Percentiles rank a stretch among this genome's conserved stretches.
These are phyloP conservation scores for Spinus pinus DNA, from an alignment of 2,797 vertebrate genomes.

Conservation along the genomic window DNA sequence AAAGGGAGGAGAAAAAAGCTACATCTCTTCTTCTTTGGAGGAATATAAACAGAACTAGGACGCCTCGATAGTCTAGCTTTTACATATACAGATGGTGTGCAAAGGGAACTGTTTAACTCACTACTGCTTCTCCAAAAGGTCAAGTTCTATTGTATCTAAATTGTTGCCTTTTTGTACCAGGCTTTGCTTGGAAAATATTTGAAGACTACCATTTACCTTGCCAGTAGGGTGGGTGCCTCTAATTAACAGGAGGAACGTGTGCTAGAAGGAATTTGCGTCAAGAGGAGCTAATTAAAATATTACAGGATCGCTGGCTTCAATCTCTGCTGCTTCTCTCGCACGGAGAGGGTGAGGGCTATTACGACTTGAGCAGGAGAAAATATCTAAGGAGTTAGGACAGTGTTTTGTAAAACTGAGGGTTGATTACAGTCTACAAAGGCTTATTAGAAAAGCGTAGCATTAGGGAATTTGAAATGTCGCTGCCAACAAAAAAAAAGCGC, in stretches of 20 bases:
- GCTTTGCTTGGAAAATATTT: not conserved
- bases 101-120: slow-evolving; percentile 58
- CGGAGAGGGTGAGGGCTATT: not conserved
- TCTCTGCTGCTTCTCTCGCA: not conserved
- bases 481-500: not conserved
- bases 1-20: not conserved
- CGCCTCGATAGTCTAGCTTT: slow-evolving; percentile 54
- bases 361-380: not conserved
- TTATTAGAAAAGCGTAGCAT: not conserved
- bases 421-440: not conserved
- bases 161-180: not conserved
- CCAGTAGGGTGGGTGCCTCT: not conserved
- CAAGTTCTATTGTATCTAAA: slow-evolving; percentile 52
- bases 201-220: not conserved
- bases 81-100: slow-evolving; percentile 64
- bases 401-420: not conserved
- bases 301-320: not conserved
- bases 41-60: slow-evolving; percentile 75
- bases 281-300: slow-evolving; percentile 40
- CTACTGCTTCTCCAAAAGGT: slow-evolving; percentile 59
- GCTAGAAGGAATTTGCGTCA: slow-evolving; percentile 7
- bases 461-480: not conserved
- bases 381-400: not conserved
- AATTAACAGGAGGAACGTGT: slow-evolving; percentile 16
- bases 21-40: slow-evolving; percentile 66